Percentiles rank a stretch among this genome's conserved stretches.
phyloP scores from a whole-genome alignment of 2,113 vertebrate species.

The Podiceps cristatus region DNA sequence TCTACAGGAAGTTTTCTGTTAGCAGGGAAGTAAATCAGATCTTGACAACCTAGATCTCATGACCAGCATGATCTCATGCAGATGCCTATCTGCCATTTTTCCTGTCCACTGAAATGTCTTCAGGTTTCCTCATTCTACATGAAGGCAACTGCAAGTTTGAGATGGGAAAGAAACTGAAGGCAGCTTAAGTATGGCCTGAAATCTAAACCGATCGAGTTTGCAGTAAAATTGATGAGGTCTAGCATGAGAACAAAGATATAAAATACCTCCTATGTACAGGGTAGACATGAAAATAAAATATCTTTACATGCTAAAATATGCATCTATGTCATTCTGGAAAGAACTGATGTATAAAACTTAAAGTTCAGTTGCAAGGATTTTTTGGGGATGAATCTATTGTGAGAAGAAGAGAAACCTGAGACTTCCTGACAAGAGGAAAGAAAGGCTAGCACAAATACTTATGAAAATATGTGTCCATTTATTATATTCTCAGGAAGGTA shows the following conservation, averaged over 20 bases:
- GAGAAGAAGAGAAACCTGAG: background rate
- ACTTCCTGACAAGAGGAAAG: background rate
- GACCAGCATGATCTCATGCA: background rate
- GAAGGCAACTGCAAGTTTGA: background rate
- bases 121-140: background rate
- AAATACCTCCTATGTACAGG: background rate
- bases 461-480: background rate
- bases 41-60: background rate
- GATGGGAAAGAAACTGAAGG: background rate
- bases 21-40: background rate
- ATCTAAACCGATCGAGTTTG: background rate
- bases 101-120: background rate
- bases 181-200: background rate
- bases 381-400: background rate
- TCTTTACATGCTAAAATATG: background rate
- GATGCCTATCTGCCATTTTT: background rate
- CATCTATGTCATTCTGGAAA: background rate
- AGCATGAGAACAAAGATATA: background rate
- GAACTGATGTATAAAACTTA: background rate
- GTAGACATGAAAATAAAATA: background rate
- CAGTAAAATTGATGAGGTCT: background rate
- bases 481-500: background rate
- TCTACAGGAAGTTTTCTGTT: background rate
- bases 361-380: background rate
- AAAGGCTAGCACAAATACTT: background rate